Evolutionary conservation across 2,797 vertebrate species (phyloP).

Genomic region (Streptopelia turtur): DNA sequence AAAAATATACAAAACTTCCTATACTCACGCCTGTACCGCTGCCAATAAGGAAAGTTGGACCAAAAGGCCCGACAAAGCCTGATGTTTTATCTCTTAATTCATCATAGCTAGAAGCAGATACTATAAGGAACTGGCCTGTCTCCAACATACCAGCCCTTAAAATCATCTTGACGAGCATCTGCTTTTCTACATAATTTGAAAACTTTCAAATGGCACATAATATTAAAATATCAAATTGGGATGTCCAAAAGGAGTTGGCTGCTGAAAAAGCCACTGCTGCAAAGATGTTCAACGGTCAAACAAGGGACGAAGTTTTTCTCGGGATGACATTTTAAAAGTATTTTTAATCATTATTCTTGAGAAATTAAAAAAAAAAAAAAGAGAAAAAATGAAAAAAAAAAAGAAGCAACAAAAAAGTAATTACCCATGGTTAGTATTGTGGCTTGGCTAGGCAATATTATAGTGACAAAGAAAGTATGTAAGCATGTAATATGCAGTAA

Average conservation of each 20-base stretch:
- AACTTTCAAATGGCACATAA: slow-evolving; percentile 4
- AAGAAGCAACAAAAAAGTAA: not conserved
- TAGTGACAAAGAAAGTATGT: not conserved
- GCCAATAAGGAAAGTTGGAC: slow-evolving; percentile 3
- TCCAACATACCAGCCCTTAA: slow-evolving; percentile 7
- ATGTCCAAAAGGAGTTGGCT: not conserved
- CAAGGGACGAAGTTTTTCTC: not conserved
- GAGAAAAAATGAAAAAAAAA: fast-evolving
- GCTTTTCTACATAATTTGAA: slow-evolving; percentile 33
- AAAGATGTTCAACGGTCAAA: not conserved
- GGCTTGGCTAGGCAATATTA: not conserved
- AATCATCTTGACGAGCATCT: slow-evolving; percentile 31
- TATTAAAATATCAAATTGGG: not conserved
- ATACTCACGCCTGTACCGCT: not conserved
- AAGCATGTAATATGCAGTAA: not conserved
- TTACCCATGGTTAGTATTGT: not conserved
- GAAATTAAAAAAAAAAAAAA: not conserved
- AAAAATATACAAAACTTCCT: slow-evolving; percentile 20
- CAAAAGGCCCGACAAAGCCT: slow-evolving; percentile 1
- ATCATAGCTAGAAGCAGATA: not conserved
- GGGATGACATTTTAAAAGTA: not conserved
- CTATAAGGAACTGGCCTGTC: not conserved
- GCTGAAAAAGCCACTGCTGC: not conserved
- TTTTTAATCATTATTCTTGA: not conserved
- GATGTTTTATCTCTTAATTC: not conserved